Base-by-base conservation (phyloP, 2,113 vertebrate genomes). In the Mustela nigripes region DNA sequence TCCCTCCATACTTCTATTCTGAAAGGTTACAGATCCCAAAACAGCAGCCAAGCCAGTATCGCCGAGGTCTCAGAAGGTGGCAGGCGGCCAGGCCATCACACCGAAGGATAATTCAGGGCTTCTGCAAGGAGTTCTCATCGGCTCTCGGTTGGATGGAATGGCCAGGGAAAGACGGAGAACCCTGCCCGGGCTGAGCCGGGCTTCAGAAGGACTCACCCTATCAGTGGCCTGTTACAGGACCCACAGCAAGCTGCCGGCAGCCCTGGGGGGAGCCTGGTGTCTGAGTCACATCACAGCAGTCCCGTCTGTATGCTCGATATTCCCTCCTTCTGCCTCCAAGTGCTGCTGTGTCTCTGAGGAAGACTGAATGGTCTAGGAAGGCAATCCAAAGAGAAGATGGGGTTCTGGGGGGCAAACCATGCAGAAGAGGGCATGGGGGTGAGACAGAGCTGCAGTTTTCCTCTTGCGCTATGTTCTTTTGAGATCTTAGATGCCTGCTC, bases 1-100 rank as follows among this genome's bases (percentile, higher is more conserved):
- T 71, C 16, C 58, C 45, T 83, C 22, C 36, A 42, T 78, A 85
- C 58, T 93, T 96, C 91, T 81, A 36, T n/a, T 73, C 65, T 79
- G 88, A 93, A 93, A 96, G 60, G 62, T 22, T 82, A 58, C 58
- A 81, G 80, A 96, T 67, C 36, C 81, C 92, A 71, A 94, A 48
- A 89, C 1, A 90, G 28, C 11, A 88, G 58, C 92, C 83, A 76
- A 50, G 39, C 14, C 42, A 21, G 16, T 33, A 45, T 80, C 36
- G 33, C 3, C 5, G 21, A 71, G 83, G 63, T 62, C 63, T 91
- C 31, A 65, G 71, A 88, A 82, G 67, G 33, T 78, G 62, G 31
- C 15, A 94, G 80, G 33, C 31, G 74, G 73, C 26, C 28, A 1
- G 69, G 21, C 45, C 36, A 45, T 14, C 5, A 94, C 36, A 81